phyloP scores from a whole-genome alignment of 2,797 vertebrate species.

The Huso huso region DNA sequence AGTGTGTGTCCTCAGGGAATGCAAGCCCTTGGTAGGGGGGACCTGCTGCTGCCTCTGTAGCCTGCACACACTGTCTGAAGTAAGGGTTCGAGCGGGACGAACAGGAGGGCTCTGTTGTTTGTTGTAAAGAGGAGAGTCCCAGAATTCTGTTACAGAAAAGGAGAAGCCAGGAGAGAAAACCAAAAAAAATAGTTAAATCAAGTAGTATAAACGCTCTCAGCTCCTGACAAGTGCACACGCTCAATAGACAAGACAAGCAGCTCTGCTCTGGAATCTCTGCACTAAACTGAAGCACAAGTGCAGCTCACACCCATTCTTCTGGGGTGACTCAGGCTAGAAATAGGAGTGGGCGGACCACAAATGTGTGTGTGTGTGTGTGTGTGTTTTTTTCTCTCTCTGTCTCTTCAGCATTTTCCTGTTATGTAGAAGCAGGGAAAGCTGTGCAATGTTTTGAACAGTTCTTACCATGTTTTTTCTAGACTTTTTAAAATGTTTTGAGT shows the following conservation, averaged over 20 bases:
- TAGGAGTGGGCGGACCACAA: constrained; percentile 37
- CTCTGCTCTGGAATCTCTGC: background rate
- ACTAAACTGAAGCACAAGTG: constrained; percentile 8
- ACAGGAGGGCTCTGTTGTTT: constrained; percentile 34
- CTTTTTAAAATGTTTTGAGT: no score
- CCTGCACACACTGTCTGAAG: constrained; percentile 41
- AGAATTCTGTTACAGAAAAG: constrained; percentile 66
- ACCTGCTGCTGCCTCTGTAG: constrained; percentile 46
- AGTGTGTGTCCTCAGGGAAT: constrained; percentile 65
- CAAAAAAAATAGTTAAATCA: background rate
- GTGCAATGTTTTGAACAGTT: no score
- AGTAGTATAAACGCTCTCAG: background rate
- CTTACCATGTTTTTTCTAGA: background rate
- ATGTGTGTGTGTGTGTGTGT: constrained; percentile 18
- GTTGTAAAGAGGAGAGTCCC: constrained; percentile 76
- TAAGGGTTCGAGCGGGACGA: constrained; percentile 46
- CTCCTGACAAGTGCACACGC: background rate
- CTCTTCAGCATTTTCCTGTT: constrained; percentile 1
- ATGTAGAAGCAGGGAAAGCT: background rate
- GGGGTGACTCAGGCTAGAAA: constrained; percentile 39
- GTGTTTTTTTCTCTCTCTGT: background rate
- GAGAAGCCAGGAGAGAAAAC: constrained; percentile 41
- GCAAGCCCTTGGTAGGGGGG: constrained; percentile 56
- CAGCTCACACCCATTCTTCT: constrained; percentile 13
- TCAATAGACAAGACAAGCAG: background rate